A percentile compares a stretch with the other conserved stretches of the same genome.
phyloP scores from a whole-genome alignment of 1,140 invertebrate species.

The Oreohelix idahoensis region DNA sequence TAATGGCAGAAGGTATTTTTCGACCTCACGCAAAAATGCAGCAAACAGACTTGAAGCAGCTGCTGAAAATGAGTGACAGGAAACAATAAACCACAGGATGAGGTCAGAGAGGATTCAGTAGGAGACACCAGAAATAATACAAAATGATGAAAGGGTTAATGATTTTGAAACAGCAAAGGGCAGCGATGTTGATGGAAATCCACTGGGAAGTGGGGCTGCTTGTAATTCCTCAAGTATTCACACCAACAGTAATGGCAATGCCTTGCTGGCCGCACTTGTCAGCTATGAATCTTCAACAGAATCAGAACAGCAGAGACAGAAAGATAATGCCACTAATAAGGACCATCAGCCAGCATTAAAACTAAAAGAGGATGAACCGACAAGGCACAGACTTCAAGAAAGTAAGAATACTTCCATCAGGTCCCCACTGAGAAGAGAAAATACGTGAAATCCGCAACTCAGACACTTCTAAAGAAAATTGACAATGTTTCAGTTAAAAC shows the following conservation, averaged over 20 bases:
- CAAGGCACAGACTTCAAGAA: background rate
- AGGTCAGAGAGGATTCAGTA: background rate
- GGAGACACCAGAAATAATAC: background rate
- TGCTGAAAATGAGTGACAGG: conserved; percentile 2
- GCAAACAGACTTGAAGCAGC: conserved; percentile 1
- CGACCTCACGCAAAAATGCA: background rate
- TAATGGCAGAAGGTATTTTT: conserved; percentile 5
- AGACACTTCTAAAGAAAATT: background rate
- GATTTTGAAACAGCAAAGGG: background rate
- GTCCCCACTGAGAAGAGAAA: background rate
- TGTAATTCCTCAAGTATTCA: background rate
- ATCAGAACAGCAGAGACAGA: background rate
- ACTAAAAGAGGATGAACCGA: background rate
- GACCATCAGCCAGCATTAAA: background rate
- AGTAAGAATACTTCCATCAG: background rate
- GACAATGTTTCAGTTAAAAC: background rate
- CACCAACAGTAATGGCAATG: conserved; percentile 2
- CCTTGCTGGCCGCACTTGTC: background rate
- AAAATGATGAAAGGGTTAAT: background rate
- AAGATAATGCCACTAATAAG: too few relatives aligned
- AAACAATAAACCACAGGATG: background rate
- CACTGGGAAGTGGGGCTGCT: background rate
- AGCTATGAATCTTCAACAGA: background rate
- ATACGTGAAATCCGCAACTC: background rate
- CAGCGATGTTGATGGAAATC: background rate